phyloP scores from a whole-genome alignment of 2,888 invertebrate genomes.

The Allolobophora icterica region DNA sequence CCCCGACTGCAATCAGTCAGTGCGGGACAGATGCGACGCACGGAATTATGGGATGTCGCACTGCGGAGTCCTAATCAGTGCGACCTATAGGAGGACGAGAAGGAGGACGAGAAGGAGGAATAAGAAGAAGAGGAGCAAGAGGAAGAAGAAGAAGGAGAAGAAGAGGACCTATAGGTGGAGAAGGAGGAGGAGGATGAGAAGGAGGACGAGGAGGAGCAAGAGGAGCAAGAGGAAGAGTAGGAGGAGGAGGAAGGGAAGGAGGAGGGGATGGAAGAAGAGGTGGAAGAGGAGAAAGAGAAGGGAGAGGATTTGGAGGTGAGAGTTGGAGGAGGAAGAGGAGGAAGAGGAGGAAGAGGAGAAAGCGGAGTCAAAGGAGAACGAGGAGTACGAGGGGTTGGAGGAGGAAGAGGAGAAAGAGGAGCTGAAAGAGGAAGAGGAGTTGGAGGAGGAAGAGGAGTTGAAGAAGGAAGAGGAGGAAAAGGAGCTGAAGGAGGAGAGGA shows the following conservation, averaged over 20 bases:
- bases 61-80: not conserved
- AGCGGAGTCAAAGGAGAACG: not conserved
- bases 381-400: not conserved
- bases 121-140: too few relatives aligned
- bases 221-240: too few relatives aligned
- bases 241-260: too few relatives aligned
- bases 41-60: not conserved
- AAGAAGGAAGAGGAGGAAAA: too few relatives aligned
- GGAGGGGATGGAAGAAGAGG: not conserved
- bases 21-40: not conserved
- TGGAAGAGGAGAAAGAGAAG: not conserved
- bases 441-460: too few relatives aligned
- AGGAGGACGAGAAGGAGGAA: too few relatives aligned
- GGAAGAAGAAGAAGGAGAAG: too few relatives aligned
- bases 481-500: too few relatives aligned
- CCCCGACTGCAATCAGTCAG: not conserved
- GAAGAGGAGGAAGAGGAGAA: not conserved
- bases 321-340: too few relatives aligned
- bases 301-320: not conserved
- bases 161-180: too few relatives aligned
- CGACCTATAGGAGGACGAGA: not conserved
- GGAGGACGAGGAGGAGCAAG: too few relatives aligned
- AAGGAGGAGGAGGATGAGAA: too few relatives aligned
- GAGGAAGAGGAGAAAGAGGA: not conserved
- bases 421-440: not conserved